These are phyloP conservation scores for Dicerorhinus sumatrensis DNA, from an alignment of 2,113 vertebrate species.

Conservation along the genomic window DNA sequence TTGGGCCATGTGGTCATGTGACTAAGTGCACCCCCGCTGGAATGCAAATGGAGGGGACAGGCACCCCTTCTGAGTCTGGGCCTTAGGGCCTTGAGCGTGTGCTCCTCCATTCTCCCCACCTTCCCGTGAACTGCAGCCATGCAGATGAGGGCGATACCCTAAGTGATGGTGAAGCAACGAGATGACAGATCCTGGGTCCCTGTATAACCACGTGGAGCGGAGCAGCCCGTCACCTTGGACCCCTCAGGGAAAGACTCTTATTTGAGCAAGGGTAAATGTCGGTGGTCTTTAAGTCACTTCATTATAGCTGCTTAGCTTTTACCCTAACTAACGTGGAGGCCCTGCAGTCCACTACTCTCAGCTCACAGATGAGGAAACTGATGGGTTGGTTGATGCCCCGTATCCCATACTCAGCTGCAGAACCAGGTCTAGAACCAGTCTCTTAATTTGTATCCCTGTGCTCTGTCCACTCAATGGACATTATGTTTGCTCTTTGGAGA, in stretches of 20 bases:
- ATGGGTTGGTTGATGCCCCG: fast-evolving
- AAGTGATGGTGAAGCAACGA: neutral
- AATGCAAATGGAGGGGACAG: neutral
- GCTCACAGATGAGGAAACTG: neutral
- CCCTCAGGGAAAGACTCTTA: neutral
- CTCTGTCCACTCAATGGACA: neutral
- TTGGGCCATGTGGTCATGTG: neutral
- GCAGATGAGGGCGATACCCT: neutral
- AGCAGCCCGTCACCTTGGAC: neutral
- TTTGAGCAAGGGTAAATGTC: neutral
- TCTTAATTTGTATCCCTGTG: neutral
- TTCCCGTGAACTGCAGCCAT: neutral
- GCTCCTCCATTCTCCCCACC: no score
- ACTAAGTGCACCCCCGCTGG: neutral
- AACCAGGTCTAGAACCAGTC: neutral
- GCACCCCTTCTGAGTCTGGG: no score
- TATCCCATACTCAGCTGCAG: neutral
- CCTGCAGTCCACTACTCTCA: neutral
- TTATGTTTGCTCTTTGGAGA: neutral
- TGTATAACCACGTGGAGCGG: neutral
- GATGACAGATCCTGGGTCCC: neutral
- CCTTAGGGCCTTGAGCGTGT: fast-evolving
- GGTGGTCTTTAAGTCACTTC: neutral
- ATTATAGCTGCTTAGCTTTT: neutral
- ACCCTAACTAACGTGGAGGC: neutral